These are phyloP conservation scores for Hippoglossus hippoglossus DNA, from an alignment of 2,797 vertebrate species.

Conservation along the genomic window DNA sequence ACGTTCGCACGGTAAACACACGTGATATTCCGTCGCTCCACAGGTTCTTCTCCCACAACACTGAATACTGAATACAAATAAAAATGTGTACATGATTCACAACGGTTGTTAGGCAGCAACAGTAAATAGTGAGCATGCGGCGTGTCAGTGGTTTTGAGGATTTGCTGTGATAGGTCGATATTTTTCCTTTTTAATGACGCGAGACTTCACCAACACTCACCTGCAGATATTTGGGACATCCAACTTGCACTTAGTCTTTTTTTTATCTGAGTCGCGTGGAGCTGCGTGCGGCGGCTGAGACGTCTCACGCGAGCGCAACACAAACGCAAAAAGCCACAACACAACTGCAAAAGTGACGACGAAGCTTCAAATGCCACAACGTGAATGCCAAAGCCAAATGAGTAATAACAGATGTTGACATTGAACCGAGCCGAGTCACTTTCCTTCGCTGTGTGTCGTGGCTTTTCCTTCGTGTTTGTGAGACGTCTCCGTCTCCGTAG, in stretches of 20 bases:
- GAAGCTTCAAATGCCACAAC: too few species aligned
- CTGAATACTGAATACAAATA: constrained; percentile 66
- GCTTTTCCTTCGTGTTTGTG: too few species aligned
- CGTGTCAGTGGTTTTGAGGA: constrained; percentile 54
- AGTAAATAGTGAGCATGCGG: constrained; percentile 66
- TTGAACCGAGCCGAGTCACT: too few species aligned
- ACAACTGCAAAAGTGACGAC: too few species aligned
- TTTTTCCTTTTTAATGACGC: constrained; percentile 18
- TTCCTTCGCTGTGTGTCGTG: too few species aligned
- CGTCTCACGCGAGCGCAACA: neutral
- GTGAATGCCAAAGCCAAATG: too few species aligned
- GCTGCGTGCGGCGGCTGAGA: neutral
- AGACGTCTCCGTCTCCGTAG: too few species aligned
- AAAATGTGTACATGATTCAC: constrained; percentile 72
- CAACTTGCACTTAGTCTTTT: constrained; percentile 35
- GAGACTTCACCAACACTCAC: constrained; percentile 26
- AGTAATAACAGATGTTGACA: too few species aligned
- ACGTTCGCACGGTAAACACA: constrained; percentile 60
- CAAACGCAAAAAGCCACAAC: too few species aligned
- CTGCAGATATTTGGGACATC: constrained; percentile 27
- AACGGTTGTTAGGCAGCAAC: constrained; percentile 65
- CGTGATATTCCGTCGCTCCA: constrained; percentile 73
- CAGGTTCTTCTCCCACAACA: constrained; percentile 72
- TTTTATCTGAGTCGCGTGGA: constrained; percentile 19
- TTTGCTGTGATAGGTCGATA: constrained; percentile 49